Evolutionary conservation across 2,888 invertebrate species (phyloP).

Genomic region (Drosophila atripex): DNA sequence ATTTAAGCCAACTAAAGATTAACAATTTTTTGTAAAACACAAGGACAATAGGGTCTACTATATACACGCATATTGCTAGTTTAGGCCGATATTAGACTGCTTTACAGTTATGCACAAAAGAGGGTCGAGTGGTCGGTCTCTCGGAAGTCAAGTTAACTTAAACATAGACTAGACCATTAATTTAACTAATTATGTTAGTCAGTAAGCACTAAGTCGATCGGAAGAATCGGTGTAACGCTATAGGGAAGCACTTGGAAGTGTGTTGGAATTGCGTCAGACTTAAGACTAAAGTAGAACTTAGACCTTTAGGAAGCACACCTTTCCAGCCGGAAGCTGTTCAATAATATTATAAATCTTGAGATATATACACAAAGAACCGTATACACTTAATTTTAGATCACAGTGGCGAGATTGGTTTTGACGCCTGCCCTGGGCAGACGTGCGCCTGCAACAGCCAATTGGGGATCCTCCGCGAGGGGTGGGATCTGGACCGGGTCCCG

Average conservation of each 20-base stretch:
- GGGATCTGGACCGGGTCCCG: not conserved
- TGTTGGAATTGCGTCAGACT: conserved; percentile 64
- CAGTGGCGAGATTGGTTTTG: conserved; percentile 76
- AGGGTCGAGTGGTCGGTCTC: conserved; percentile 35
- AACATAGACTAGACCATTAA: conserved; percentile 74
- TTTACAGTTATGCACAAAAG: conserved; percentile 33
- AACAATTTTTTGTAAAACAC: conserved; percentile 70
- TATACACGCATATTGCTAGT: conserved; percentile 35
- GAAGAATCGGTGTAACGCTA: conserved; percentile 27
- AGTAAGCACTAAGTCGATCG: conserved; percentile 38
- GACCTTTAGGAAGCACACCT: conserved; percentile 71
- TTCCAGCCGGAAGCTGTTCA: conserved; percentile 50
- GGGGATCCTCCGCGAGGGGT: conserved; percentile 16
- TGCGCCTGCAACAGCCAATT: conserved; percentile 64
- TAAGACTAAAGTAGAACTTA: conserved; percentile 39
- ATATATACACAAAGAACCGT: conserved; percentile 49
- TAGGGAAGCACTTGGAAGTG: conserved; percentile 76
- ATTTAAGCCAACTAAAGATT: conserved; percentile 75
- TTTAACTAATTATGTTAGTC: conserved; percentile 50
- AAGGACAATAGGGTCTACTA: conserved; percentile 22
- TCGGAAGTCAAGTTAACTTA: conserved; percentile 51
- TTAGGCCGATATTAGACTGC: conserved; percentile 43
- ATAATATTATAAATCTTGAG: conserved; percentile 9
- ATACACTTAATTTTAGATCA: conserved; percentile 72
- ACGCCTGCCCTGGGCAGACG: conserved; percentile 62